Conservation (phyloP, 2,113 vertebrate genomes). For the Astur gentilis region DNA sequence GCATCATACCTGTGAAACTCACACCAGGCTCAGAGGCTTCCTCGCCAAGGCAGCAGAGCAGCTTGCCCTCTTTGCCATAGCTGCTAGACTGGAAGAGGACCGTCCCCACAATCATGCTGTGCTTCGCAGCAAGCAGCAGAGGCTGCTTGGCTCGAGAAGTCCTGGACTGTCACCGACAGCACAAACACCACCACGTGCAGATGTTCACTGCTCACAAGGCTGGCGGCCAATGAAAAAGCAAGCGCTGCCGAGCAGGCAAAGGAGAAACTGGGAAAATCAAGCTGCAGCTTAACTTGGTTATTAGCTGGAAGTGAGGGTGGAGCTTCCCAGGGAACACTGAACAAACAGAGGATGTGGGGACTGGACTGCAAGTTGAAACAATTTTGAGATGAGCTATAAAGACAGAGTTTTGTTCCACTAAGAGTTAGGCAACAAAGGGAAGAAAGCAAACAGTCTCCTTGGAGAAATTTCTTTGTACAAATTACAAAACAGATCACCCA, state of each 20-base stretch:
- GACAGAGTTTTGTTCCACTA: not conserved
- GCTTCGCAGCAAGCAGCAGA: not conserved
- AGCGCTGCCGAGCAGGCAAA: not conserved
- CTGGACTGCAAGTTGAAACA: not conserved
- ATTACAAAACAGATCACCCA: not conserved
- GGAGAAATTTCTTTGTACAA: slow-evolving; percentile 21
- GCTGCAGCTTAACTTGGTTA: not conserved
- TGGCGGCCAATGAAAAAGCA: not conserved
- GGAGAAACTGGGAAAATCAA: not conserved
- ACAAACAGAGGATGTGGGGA: slow-evolving; percentile 30
- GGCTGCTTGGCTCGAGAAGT: not conserved
- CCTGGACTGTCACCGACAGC: not conserved
- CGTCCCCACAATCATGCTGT: slow-evolving; percentile 79
- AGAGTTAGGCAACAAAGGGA: slow-evolving; percentile 19
- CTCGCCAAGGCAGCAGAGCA: slow-evolving; percentile 62
- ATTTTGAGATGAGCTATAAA: not conserved
- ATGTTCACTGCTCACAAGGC: not conserved
- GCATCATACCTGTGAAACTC: slow-evolving; percentile 58
- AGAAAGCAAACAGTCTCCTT: slow-evolving; percentile 48
- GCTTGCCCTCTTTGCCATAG: slow-evolving; percentile 78
- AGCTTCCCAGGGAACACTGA: not conserved
- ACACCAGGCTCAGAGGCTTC: slow-evolving; percentile 8
- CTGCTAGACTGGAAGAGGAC: slow-evolving; percentile 76
- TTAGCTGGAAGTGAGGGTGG: slow-evolving; percentile 43
- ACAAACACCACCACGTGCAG: not conserved